A percentile compares a stretch with the other conserved stretches of the same genome.
Evolutionary conservation across 1,140 invertebrate species (phyloP).

Genomic region (Diploscapter pachys): DNA sequence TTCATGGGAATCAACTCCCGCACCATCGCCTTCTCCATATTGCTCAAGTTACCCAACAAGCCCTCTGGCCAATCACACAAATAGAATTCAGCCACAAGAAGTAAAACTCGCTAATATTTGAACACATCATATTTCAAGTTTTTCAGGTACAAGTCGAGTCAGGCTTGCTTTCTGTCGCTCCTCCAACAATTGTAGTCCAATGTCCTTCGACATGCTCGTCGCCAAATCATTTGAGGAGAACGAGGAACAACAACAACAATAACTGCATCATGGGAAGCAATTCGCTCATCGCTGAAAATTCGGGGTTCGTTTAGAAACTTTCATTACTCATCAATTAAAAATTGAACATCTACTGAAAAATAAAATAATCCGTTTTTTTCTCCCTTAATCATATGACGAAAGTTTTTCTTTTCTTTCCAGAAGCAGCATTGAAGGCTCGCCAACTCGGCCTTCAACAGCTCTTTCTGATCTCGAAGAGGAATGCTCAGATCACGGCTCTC

Average conservation of each 20-base stretch:
- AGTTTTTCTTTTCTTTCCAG: slow-evolving; percentile 15
- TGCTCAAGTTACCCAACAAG: slow-evolving; percentile 5
- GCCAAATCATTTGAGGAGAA: slow-evolving; percentile 19
- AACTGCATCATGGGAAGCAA: slow-evolving; percentile 6
- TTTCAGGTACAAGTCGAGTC: slow-evolving; percentile 9
- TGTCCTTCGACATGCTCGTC: slow-evolving; percentile 29
- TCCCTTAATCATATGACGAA: not conserved
- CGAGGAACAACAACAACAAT: slow-evolving; percentile 10
- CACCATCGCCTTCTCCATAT: slow-evolving; percentile 11
- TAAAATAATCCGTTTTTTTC: not conserved
- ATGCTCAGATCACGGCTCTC: slow-evolving; percentile 25
- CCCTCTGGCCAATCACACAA: not conserved
- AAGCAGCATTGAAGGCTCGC: slow-evolving; percentile 15
- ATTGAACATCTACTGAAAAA: not conserved
- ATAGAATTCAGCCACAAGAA: no score
- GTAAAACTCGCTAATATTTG: not conserved
- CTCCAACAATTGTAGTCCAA: slow-evolving; percentile 34
- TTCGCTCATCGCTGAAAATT: not conserved
- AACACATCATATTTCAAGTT: not conserved
- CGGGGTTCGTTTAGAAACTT: not conserved
- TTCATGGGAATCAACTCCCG: slow-evolving; percentile 24
- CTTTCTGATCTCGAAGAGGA: slow-evolving; percentile 33
- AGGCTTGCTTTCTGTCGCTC: slow-evolving; percentile 12
- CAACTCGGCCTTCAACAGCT: slow-evolving; percentile 27
- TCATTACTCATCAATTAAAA: not conserved